A percentile compares a stretch with the other conserved stretches of the same genome.
Conservation (phyloP, 1,140 invertebrate species). For the Apis mellifera region Amel_HAv3.1 CM009943.2:5808001-5808500, state of each 20-base stretch:
- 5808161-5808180: conserved; percentile 12
- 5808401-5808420: too few relatives aligned
- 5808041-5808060: conserved; percentile 19
- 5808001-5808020: neutral
- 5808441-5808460: too few relatives aligned
- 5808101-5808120: conserved; percentile 36
- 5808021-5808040: conserved; percentile 11
- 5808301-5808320: neutral
- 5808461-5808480: too few relatives aligned
- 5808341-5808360: neutral
- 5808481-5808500: too few relatives aligned
- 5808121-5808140: conserved; percentile 43
- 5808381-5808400: too few relatives aligned
- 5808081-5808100: neutral
- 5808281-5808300: neutral
- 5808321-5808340: neutral
- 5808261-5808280: neutral
- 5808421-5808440: too few relatives aligned
- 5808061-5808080: neutral
- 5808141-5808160: conserved; percentile 14
- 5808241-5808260: neutral
- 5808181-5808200: neutral
- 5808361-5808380: too few relatives aligned
- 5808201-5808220: too few relatives aligned
- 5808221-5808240: neutral